These are phyloP conservation scores for Sceloporus tristichus DNA, from an alignment of 2,113 vertebrate species.

Conservation along the genomic window DNA sequence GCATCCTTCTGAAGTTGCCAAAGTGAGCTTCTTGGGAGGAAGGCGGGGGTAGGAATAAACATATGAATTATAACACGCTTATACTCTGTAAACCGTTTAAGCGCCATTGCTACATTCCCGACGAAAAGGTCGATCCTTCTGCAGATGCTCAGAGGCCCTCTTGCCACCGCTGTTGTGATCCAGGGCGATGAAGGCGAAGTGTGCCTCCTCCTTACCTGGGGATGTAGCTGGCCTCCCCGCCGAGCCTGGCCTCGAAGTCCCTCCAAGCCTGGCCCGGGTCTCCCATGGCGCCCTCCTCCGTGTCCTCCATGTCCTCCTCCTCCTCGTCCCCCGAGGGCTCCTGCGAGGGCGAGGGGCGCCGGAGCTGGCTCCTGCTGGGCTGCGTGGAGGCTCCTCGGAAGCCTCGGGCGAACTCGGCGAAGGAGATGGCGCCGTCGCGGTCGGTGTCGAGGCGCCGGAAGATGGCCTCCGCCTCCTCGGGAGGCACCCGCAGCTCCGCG, in stretches of 20 bases:
- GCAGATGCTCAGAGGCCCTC: too few species aligned
- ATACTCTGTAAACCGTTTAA: too few species aligned
- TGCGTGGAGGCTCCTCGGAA: conserved; percentile 77
- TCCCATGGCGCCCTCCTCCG: background rate
- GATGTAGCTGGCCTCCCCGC: conserved; percentile 86
- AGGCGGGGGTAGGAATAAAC: too few species aligned
- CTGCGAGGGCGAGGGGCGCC: background rate
- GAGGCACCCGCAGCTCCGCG: conserved; percentile 83
- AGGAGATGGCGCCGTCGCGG: conserved; percentile 88
- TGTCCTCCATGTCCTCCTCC: background rate
- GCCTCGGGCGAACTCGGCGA: conserved; percentile 86
- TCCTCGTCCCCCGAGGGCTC: too few species aligned
- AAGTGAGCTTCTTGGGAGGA: too few species aligned
- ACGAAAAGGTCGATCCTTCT: too few species aligned
- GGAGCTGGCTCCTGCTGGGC: too few species aligned
- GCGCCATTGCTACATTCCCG: too few species aligned
- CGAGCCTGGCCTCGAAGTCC: conserved; percentile 83
- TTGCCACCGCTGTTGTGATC: too few species aligned
- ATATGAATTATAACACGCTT: too few species aligned
- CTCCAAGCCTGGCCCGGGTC: conserved; percentile 80
- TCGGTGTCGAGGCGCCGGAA: conserved; percentile 88
- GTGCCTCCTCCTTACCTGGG: conserved; percentile 81
- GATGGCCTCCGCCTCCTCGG: conserved; percentile 82
- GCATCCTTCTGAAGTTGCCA: too few species aligned
- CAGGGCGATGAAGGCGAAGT: too few species aligned